A percentile compares a stretch with the other conserved stretches of the same genome.
Conservation (phyloP, 2,888 invertebrate species). For the Pseudococcus jackbeardsleyi region DNA sequence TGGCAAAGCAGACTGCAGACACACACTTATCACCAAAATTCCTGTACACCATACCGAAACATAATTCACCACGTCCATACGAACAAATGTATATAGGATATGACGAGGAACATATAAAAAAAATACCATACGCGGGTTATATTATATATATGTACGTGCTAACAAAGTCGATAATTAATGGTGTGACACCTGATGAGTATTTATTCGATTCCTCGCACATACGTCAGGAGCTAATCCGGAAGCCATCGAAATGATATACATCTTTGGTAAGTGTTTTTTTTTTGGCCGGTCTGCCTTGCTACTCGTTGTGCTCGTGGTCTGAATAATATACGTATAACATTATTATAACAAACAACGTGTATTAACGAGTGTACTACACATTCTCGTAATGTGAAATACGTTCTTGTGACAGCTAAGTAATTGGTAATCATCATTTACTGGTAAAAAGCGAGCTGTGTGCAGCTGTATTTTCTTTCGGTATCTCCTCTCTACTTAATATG, state of each 20-base stretch:
- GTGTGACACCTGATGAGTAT: background rate
- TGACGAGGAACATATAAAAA: background rate
- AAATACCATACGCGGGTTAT: background rate
- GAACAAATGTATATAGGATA: background rate
- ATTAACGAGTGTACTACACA: background rate
- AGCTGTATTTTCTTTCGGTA: background rate
- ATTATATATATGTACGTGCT: background rate
- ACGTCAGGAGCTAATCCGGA: slow-evolving; percentile 1
- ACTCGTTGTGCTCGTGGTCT: background rate
- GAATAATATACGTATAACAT: too few species aligned
- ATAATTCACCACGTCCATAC: background rate
- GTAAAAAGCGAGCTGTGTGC: background rate
- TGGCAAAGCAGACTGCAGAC: too few species aligned
- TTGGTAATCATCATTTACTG: background rate
- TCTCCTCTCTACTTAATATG: background rate
- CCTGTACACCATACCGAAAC: background rate
- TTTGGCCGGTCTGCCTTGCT: background rate
- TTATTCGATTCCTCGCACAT: background rate
- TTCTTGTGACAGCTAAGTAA: background rate
- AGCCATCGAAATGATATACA: slow-evolving; percentile 1
- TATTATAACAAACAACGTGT: too few species aligned
- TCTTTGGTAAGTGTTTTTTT: background rate
- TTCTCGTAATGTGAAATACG: background rate
- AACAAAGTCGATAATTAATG: slow-evolving; percentile 22
- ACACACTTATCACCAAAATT: too few species aligned